These are phyloP conservation scores for Craterocephalus amniculus DNA, from an alignment of 2,797 vertebrate species.

Conservation along the genomic window DNA sequence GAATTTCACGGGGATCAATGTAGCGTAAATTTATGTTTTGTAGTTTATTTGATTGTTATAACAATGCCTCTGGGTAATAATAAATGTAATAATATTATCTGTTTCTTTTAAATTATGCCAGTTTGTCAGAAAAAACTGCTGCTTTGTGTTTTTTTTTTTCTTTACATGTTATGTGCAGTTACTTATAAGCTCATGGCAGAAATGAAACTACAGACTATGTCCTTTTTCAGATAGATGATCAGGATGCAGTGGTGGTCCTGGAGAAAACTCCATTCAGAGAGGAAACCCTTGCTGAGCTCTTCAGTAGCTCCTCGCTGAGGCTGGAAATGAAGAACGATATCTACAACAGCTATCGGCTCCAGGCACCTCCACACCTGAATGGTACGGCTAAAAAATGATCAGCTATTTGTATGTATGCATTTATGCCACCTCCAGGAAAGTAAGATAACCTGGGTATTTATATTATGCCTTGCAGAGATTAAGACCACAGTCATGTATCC, in stretches of 20 bases:
- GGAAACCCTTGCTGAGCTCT: constrained; percentile 83
- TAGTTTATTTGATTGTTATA: no score
- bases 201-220: background rate
- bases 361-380: constrained; percentile 86
- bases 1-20: no score
- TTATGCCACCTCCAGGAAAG: background rate
- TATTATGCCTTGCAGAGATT: constrained; percentile 78
- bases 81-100: no score
- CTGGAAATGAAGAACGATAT: constrained; percentile 92
- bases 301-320: constrained; percentile 80
- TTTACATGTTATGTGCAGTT: no score
- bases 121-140: no score
- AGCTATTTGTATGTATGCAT: background rate
- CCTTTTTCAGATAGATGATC: constrained; percentile 73
- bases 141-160: no score
- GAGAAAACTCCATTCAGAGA: constrained; percentile 94
- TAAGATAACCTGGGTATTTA: background rate
- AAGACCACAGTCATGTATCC: constrained; percentile 94
- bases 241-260: constrained; percentile 91
- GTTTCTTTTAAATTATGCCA: no score
- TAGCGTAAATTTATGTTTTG: no score
- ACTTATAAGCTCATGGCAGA: no score
- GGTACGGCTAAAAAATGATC: constrained; percentile 72
- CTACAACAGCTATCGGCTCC: constrained; percentile 91
- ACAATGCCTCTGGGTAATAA: no score